Percentiles rank a stretch among this genome's conserved stretches.
Evolutionary conservation across 53 echinoderm and acorn worm genomes (phyloP).

Genomic region (Hippasteria phrygiana): DNA sequence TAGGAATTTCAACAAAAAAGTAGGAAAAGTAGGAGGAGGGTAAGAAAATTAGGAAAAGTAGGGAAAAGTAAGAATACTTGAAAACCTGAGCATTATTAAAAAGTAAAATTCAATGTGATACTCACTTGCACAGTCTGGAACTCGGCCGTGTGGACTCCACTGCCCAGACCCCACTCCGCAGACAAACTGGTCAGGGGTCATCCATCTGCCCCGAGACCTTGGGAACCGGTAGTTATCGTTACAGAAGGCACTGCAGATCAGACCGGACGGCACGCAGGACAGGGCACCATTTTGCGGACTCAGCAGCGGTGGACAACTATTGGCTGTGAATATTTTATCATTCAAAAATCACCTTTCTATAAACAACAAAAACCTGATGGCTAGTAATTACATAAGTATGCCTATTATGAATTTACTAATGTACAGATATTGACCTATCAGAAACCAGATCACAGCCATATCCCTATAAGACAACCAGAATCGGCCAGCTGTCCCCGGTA

Average conservation of each 20-base stretch:
- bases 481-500: no score
- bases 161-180: background rate
- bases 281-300: constrained; percentile 60
- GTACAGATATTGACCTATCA: no score
- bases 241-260: constrained; percentile 58
- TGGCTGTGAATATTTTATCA: no score
- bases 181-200: constrained; percentile 7
- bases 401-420: no score
- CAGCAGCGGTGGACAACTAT: constrained; percentile 37
- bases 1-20: no score
- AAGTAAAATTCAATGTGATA: background rate
- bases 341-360: no score
- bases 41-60: no score
- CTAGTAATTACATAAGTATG: no score
- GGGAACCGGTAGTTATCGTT: constrained; percentile 14
- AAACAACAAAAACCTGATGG: no score
- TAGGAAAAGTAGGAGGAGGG: no score
- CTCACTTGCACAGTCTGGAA: constrained; percentile 37
- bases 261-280: constrained; percentile 38
- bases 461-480: no score
- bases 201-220: background rate
- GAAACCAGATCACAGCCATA: no score
- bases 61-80: background rate
- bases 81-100: background rate
- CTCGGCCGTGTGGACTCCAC: constrained; percentile 2